Base-by-base conservation (phyloP, 2,113 vertebrate species). In the Bubo blakistoni region DNA sequence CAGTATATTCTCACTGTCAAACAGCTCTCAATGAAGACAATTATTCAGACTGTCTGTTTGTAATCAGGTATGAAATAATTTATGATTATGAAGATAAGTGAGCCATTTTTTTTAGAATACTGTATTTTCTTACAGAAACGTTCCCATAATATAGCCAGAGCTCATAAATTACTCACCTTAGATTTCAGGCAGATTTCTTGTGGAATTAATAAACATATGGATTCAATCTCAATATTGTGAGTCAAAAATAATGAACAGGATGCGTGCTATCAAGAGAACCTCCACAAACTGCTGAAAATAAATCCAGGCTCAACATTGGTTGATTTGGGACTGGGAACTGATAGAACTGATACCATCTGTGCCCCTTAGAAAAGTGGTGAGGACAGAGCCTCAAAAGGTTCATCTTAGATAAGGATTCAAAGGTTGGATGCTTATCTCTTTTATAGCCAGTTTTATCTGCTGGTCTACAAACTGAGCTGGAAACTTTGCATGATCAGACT, bases 21-120 rank as follows among this genome's bases (percentile, higher is more conserved):
- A 95, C 92, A 93, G 79, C 76, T 93, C 77, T 97, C 97, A 97
- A 94, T 97, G 90, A 98, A 95, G 96, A 97, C 79, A 97, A 97
- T 97, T 98, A 97, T 94, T 98, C 97, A 98, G 96, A 96, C 93
- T 97, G 85, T 92, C 96, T 97, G 85, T 96, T 98, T 97, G 94
- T 95, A 98, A 98, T 98, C 98, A 98, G 67, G 61, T 96, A 97
- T 94, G 72, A 97, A 97, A 97, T 97, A 97, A 98, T 98, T 98
- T 98, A 98, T 89, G 90, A 96, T 97, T 95, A 97, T 95, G 91
- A 97, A 97, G 97, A 96, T 95, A 97, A 96, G 90, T 82, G 86
- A 96, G 63, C 29, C 70, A 87, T 92, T 51, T 74, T n/a, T 96
- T 95, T 81, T 65, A 90, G 59, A 97, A 97, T 94, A 96, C 47